Evolutionary conservation across 2,113 vertebrate species (phyloP), one percentile per base, ranked within the genome.

Genomic region (Microcebus jonahi): DNA sequence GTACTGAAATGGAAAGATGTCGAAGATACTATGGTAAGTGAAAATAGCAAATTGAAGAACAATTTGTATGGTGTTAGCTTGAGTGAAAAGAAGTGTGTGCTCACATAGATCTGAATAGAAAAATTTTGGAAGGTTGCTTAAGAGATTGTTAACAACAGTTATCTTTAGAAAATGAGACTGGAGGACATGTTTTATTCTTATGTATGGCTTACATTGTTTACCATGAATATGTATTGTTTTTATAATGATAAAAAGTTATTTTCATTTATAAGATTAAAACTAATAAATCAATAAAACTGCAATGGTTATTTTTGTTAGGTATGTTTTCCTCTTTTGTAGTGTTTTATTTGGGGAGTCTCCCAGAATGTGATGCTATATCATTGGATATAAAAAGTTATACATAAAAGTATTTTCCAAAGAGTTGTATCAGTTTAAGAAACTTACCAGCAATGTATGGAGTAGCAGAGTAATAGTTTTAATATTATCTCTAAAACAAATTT

Each of bases 241-340:
- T 75, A 53, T 39, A 59, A 87, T 82, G 57, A 82, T 29, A 48
- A 86, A 53, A 90, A 42, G 29, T 23, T 50, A 67, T 53, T 84
- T 71, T 94, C 53, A 82, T 10, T 42, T 86, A 45, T 34, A 87
- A 82, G 39, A 81, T 90, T 87, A 73, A n/a, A 92, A 85, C n/a
- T 73, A 94, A 61, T 75, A 80, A 85, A 79, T 79, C n/a, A 85
- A 55, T n/a, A 90, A 86, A 85, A 27, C 55, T 71, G 17, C 81
- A 61, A 50, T 81, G 71, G 75, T 86, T 9, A 67, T 90, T 85
- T 95, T 90, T 79, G 45, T 27, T 63, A 57, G 36, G 57, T 65
- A 15, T 34, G 63, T 5, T 50, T 75, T 23, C 14, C 48, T 68
- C 14, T 81, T 85, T 67, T 75, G 12, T 8, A 63, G 50, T 68